A percentile compares a stretch with the other conserved stretches of the same genome.
These are phyloP conservation scores for Amphilophus citrinellus DNA, from an alignment of 2,113 vertebrate genomes.

Conservation along the genomic window DNA sequence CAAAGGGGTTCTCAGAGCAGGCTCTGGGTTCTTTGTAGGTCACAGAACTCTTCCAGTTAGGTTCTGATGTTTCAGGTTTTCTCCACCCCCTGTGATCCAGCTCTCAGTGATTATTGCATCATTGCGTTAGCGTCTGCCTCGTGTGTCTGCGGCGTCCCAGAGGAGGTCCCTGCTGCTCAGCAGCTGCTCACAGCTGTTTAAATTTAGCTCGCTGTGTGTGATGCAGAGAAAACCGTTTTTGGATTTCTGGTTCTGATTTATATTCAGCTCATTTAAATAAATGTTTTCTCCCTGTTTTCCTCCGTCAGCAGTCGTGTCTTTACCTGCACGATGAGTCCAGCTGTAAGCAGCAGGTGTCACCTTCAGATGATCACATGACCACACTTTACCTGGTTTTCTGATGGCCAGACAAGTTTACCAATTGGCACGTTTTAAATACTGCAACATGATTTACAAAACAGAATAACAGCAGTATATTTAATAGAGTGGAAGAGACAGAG, in stretches of 20 bases:
- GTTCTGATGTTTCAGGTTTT: not conserved
- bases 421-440: not conserved
- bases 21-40: constrained; percentile 1
- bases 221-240: not conserved
- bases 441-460: not conserved
- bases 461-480: not conserved
- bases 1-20: too few species aligned
- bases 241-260: not conserved
- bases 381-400: not conserved
- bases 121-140: not conserved
- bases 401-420: not conserved
- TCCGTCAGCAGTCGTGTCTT: not conserved
- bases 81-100: not conserved
- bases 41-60: not conserved
- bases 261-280: not conserved
- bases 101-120: not conserved
- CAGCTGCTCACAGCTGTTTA: constrained; percentile 19
- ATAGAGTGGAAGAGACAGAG: not conserved
- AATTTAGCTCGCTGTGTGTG: not conserved
- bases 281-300: not conserved
- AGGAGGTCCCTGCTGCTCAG: constrained; percentile 1
- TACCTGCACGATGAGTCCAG: not conserved
- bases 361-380: not conserved
- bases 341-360: not conserved
- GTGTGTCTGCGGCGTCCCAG: not conserved